Evolutionary conservation across 2,888 invertebrate species (phyloP), one percentile per base, ranked within the genome.

Genomic region (Loripinus fragilis): DNA sequence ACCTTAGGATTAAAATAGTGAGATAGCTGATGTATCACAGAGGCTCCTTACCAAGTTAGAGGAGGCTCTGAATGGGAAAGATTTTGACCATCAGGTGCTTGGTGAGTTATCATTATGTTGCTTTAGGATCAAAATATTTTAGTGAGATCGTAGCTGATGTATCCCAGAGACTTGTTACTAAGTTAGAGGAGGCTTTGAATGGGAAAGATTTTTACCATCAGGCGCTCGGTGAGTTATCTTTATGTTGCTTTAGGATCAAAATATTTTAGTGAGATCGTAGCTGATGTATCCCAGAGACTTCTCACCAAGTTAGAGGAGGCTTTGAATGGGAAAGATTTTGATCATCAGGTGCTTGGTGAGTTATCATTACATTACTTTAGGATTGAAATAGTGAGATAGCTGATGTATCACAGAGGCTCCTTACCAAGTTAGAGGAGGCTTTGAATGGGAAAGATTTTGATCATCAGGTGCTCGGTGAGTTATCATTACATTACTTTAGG

Each of bases 131-230:
- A n/a, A n/a, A n/a, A n/a, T n/a, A n/a, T n/a, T n/a, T n/a, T 90
- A 94, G 95, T 71, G 93, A 95, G 69, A 95, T 95, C 88, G 92
- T 94, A 25, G 91, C 92, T 15, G 92, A 92, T 64, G 90, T 94
- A 25, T 92, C 93, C 91, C 95, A 74, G 94, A 94, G 87, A 91
- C 87, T 94, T 93, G 79, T 93, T 92, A 86, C 94, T 91, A 81
- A 91, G 88, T 84, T 94, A 93, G 92, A 91, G 87, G 93, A 83
- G 38, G 90, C 89, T 38, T 87, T 90, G 10, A 94, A 94, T 83
- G 94, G 94, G 0, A 94, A 94, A 75, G 93, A 94, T 50, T 95
- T 95, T 81, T 91, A 94, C 10, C 91, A 94, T 50, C 94, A 95
- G 87, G 71, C 90, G 35, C 88, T 94, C 72, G 94, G 94, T 93